A percentile compares a stretch with the other conserved stretches of the same genome.
These are phyloP conservation scores for Aradus depressus DNA, from an alignment of 2,888 invertebrate genomes.

Conservation along the genomic window DNA sequence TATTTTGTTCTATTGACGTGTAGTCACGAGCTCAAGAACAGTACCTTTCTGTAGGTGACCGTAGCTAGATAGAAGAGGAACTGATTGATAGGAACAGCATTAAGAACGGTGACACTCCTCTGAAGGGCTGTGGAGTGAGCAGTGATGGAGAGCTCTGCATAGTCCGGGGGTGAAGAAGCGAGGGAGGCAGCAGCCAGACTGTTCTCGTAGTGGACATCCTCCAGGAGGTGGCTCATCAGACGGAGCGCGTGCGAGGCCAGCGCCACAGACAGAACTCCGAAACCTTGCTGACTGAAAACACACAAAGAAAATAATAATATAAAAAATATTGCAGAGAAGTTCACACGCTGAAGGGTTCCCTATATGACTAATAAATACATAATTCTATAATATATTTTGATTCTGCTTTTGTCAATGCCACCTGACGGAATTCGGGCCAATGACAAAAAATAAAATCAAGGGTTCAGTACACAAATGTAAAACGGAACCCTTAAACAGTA, in stretches of 20 bases:
- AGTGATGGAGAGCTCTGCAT: conserved; percentile 53
- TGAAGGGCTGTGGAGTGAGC: conserved; percentile 56
- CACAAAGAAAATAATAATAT: conserved; percentile 10
- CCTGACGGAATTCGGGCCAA: no score
- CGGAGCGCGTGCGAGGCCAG: conserved; percentile 75
- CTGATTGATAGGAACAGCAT: conserved; percentile 63
- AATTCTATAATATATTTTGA: neutral
- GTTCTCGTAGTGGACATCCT: conserved; percentile 65
- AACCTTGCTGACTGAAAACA: conserved; percentile 60
- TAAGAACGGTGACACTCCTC: conserved; percentile 56
- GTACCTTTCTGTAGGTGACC: conserved; percentile 76
- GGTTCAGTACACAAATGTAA: no score
- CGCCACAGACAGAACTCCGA: conserved; percentile 81
- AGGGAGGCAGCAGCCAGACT: conserved; percentile 37
- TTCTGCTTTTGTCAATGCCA: neutral
- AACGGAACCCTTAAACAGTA: no score
- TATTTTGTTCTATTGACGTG: no score
- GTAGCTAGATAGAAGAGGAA: conserved; percentile 80
- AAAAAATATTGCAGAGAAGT: no score
- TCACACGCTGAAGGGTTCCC: no score
- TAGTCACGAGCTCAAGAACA: no score
- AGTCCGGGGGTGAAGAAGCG: conserved; percentile 40
- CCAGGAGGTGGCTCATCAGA: conserved; percentile 58
- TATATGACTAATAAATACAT: conserved; percentile 34
- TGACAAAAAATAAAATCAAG: no score